Conservation (phyloP, 2,797 vertebrate genomes). For the Hafferia zeledoni region DNA sequence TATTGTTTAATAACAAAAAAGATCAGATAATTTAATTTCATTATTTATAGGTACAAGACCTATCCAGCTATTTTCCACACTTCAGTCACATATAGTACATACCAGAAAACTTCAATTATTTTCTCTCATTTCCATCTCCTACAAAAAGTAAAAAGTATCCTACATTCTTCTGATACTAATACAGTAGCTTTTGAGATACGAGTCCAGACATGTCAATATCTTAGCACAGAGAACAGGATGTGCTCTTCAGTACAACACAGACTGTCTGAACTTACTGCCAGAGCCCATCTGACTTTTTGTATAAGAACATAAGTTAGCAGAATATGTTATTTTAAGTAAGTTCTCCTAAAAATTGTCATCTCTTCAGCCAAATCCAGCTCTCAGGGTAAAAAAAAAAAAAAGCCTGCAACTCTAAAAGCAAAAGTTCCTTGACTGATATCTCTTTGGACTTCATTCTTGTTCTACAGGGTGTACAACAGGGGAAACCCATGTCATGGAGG, state of each 20-base stretch:
- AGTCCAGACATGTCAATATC: conserved; percentile 35
- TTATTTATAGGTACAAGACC: neutral
- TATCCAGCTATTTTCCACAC: conserved; percentile 17
- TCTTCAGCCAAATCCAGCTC: neutral
- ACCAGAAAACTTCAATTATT: neutral
- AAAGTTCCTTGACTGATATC: neutral
- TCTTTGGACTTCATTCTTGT: neutral
- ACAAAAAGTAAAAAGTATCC: neutral
- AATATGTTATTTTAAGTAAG: neutral
- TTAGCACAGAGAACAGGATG: conserved; percentile 14
- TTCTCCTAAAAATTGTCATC: neutral
- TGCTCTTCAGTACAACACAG: conserved; percentile 10
- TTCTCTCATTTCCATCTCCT: conserved; percentile 1
- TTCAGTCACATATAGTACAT: neutral
- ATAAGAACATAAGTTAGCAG: neutral
- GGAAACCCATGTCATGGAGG: neutral
- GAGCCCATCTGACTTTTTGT: conserved; percentile 13
- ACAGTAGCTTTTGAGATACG: neutral
- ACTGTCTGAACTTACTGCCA: conserved; percentile 47
- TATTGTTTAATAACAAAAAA: conserved; percentile 10
- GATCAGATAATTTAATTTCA: neutral
- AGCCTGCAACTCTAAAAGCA: neutral
- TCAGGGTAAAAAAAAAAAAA: neutral
- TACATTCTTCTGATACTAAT: neutral
- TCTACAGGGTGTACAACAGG: neutral